phyloP scores from a whole-genome alignment of 2,888 invertebrate species.

The Polymixis lichenea region DNA sequence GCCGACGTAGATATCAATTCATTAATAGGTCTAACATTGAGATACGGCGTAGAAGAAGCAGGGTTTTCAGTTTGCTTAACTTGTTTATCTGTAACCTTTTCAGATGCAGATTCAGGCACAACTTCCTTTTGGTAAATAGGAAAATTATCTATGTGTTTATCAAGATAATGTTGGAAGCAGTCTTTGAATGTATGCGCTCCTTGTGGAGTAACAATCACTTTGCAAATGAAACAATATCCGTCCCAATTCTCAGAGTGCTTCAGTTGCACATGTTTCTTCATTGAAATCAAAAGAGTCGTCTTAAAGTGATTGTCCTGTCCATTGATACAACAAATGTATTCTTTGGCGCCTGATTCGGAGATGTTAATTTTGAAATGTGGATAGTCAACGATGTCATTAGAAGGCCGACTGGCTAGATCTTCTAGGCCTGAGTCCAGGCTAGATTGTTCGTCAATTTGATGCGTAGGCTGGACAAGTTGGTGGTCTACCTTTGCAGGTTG shows the following conservation, averaged over 20 bases:
- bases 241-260: constrained; percentile 88
- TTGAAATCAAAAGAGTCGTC: constrained; percentile 83
- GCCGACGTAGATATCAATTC: constrained; percentile 77
- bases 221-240: constrained; percentile 89
- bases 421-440: not conserved
- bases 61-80: constrained; percentile 46
- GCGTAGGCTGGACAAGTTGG: constrained; percentile 19
- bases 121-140: constrained; percentile 74
- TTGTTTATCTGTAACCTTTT: constrained; percentile 35
- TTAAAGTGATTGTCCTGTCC: constrained; percentile 81
- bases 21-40: constrained; percentile 84
- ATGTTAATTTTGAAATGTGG: constrained; percentile 83
- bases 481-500: constrained; percentile 19
- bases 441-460: constrained; percentile 2
- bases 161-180: constrained; percentile 84
- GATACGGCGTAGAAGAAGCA: constrained; percentile 69
- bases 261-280: constrained; percentile 85
- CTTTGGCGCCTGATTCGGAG: constrained; percentile 78
- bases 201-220: constrained; percentile 84
- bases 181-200: constrained; percentile 81
- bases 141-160: constrained; percentile 85
- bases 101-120: constrained; percentile 43
- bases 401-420: constrained; percentile 22
- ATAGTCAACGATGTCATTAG: constrained; percentile 70
- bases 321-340: constrained; percentile 86